Base-by-base conservation (phyloP, 2,888 invertebrate genomes). In the Platycnemis pennipes region DNA sequence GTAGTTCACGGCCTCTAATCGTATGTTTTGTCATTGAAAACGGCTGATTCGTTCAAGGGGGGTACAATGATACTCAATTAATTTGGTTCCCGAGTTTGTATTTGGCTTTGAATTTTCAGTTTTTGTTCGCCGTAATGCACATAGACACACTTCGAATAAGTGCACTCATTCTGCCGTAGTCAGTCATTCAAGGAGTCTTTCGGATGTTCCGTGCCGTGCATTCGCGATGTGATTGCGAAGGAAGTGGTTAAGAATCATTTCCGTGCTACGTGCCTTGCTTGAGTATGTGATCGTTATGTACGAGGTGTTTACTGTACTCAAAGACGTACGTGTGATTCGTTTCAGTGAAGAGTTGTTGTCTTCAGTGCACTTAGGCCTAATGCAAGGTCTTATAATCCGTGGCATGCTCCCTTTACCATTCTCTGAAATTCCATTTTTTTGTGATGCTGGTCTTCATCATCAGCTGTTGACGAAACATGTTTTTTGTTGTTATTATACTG, bases 211-310 rank as follows among this genome's bases (percentile, higher is more conserved):
- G 63, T 56, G 91, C 44, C 63, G 37, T 91, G 91, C 42, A 91
- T 91, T 91, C 91, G 44, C 22, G 49, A 69, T 63, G 26, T 63
- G 91, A 56, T 91, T 63, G 44, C 63, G 63, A 91, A 91, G 91
- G 91, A 91, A 91, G 91, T 91, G 91, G 91, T 91, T 91, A 63
- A 89, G 91, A 69, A 91, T 91, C 91, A 91, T 49, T 91, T 56
- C 26, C 91, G 91, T 42, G 44, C 44, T 91, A 44, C 91, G 91
- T 91, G 91, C 91, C n/a, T 44, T 44, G 63, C 31, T 13, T 63
- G 45, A 91, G 42, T 69, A 44, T 56, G 44, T 56, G 44, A 44
- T 53, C 44, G 63, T 56, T 42, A 26, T 91, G 91, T n/a, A 42
- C 63, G 63, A 91, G 63, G 53, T 53, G 91, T 44, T 91, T 37